These are phyloP conservation scores for Bubo scandiacus DNA, from an alignment of 2,113 vertebrate species.

Conservation along the genomic window DNA sequence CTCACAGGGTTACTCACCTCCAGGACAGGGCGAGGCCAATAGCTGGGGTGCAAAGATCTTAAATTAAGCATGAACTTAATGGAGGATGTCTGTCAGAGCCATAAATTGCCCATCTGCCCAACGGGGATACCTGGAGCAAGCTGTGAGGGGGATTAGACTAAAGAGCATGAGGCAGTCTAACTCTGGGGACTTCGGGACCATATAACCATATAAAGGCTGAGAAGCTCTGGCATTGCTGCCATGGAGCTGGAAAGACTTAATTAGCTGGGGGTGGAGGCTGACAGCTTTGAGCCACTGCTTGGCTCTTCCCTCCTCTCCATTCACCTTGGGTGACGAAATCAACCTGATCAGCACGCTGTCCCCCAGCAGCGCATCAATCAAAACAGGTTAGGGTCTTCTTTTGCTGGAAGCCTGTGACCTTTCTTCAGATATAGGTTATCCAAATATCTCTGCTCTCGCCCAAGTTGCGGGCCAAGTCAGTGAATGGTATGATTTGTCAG, in stretches of 20 bases:
- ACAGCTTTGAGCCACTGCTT: neutral
- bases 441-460: neutral
- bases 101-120: neutral
- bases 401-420: neutral
- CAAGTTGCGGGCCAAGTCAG: neutral
- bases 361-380: neutral
- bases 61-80: neutral
- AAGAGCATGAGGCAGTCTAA: neutral
- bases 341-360: neutral
- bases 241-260: neutral
- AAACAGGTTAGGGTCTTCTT: neutral
- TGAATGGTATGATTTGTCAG: accelerated
- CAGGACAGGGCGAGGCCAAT: neutral
- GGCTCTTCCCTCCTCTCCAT: neutral
- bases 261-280: neutral
- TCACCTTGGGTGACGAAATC: neutral
- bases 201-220: neutral
- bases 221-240: neutral
- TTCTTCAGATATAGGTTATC: neutral
- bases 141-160: neutral
- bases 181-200: neutral
- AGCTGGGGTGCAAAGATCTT: neutral
- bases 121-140: neutral
- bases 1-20: neutral
- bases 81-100: neutral